Evolutionary conservation across 1,140 invertebrate genomes (phyloP).

Genomic region (Ips nitidus): DNA sequence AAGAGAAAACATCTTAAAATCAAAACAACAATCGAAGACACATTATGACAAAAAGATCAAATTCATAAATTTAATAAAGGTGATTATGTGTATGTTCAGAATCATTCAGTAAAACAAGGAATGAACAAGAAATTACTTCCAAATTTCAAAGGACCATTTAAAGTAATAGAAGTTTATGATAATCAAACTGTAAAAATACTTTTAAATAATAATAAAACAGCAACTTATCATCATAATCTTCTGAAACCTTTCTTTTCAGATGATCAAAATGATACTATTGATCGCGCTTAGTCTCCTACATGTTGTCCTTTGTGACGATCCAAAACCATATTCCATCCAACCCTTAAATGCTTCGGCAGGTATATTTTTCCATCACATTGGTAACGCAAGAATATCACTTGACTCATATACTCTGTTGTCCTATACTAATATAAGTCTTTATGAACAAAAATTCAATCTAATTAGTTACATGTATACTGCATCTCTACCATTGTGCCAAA

Average conservation of each 20-base stretch:
- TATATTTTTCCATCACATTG: no score
- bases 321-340: no score
- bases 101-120: slow-evolving; percentile 27
- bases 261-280: background rate
- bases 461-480: no score
- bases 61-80: slow-evolving; percentile 34
- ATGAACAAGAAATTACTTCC: slow-evolving; percentile 27
- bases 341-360: no score
- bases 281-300: no score
- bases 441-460: no score
- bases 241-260: slow-evolving; percentile 38
- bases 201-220: slow-evolving; percentile 28
- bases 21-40: slow-evolving; percentile 44
- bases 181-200: slow-evolving; percentile 33
- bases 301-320: background rate
- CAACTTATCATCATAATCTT: slow-evolving; percentile 36
- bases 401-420: no score
- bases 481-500: no score
- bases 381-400: no score
- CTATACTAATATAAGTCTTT: slow-evolving; percentile 13
- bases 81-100: slow-evolving; percentile 35
- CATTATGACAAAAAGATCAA: slow-evolving; percentile 44
- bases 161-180: slow-evolving; percentile 25
- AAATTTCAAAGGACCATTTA: slow-evolving; percentile 34
- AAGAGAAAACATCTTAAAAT: slow-evolving; percentile 38